Percentiles rank a stretch among this genome's conserved stretches.
phyloP scores from a whole-genome alignment of 2,888 invertebrate genomes.

The Meta bourneti region DNA sequence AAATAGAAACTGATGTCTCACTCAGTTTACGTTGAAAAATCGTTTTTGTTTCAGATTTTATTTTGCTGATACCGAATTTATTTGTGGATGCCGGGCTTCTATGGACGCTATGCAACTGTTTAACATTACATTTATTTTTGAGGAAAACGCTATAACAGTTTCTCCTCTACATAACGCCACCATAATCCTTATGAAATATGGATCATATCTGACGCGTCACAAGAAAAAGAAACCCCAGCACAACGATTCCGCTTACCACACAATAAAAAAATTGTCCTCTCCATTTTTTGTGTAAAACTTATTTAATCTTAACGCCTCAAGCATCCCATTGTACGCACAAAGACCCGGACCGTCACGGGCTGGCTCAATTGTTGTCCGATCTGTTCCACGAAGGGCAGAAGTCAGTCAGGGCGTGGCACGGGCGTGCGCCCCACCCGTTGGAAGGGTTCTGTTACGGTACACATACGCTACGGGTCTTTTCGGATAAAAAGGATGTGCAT shows the following conservation, averaged over 20 bases:
- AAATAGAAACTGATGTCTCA: no score
- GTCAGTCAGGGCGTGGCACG: slow-evolving; percentile 7
- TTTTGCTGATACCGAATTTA: no score
- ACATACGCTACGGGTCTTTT: background rate
- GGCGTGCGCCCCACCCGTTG: background rate
- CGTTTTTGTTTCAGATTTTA: no score
- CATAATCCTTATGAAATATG: slow-evolving; percentile 20
- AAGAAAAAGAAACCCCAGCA: background rate
- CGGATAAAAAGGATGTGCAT: background rate
- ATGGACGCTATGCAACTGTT: no score
- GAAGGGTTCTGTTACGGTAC: no score
- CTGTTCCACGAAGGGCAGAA: background rate
- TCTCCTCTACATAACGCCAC: background rate
- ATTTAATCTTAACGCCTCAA: slow-evolving; percentile 9
- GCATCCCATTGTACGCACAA: background rate
- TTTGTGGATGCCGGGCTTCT: no score
- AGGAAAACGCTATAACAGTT: no score
- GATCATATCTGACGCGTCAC: background rate
- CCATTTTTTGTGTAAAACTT: background rate
- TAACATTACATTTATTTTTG: background rate
- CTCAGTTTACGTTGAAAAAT: no score
- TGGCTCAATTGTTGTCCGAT: no score
- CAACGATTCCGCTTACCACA: background rate
- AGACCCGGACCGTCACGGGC: background rate
- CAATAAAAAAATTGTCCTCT: background rate